These are phyloP conservation scores for Tachycineta bicolor DNA, from an alignment of 2,113 vertebrate genomes.

Conservation along the genomic window DNA sequence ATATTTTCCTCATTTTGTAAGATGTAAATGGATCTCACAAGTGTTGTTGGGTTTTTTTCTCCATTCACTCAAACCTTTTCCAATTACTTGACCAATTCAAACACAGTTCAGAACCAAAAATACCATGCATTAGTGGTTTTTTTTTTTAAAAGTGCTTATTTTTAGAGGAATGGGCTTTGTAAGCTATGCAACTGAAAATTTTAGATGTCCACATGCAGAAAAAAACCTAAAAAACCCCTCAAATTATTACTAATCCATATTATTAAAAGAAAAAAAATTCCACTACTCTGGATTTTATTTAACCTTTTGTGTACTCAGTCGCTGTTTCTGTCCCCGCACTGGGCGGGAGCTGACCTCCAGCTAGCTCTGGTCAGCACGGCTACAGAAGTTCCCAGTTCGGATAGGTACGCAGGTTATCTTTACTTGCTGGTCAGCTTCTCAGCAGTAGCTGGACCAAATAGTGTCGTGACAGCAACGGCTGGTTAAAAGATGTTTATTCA, in stretches of 20 bases:
- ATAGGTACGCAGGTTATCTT: no score
- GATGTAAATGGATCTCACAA: background rate
- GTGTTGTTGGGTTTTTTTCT: background rate
- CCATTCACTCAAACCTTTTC: background rate
- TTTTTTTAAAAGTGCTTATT: background rate
- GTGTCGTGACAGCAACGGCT: no score
- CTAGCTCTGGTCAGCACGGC: no score
- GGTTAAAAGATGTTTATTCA: no score
- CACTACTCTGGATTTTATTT: background rate
- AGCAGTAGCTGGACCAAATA: no score
- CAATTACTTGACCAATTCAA: background rate
- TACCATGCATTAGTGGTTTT: background rate
- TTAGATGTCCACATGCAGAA: background rate
- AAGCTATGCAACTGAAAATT: background rate
- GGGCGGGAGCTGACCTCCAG: no score
- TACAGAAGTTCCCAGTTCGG: no score
- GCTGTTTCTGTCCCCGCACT: no score
- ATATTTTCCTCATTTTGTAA: background rate
- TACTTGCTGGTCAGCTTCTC: no score
- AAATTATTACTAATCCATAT: background rate
- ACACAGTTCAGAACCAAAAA: background rate
- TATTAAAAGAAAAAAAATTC: background rate
- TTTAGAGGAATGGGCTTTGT: background rate
- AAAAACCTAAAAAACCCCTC: fast-evolving
- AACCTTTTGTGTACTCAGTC: background rate